Percentiles rank a stretch among this genome's conserved stretches.
These are phyloP conservation scores for Danio aesculapii DNA, from an alignment of 2,797 vertebrate species.

Conservation along the genomic window DNA sequence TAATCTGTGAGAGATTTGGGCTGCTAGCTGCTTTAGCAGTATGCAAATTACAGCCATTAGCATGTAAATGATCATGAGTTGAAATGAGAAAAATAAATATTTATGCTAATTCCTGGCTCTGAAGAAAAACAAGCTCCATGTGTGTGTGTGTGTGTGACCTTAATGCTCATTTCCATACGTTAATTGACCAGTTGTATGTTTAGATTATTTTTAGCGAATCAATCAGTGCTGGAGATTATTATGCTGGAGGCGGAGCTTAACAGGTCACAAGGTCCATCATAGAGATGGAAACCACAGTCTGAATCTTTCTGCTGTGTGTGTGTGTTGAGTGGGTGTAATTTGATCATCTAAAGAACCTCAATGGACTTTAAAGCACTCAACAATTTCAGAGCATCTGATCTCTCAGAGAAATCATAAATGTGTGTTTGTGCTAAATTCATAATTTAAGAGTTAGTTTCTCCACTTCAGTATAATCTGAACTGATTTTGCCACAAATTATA, in stretches of 20 bases:
- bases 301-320: constrained; percentile 42
- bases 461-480: not conserved
- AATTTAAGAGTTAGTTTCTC: not conserved
- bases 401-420: constrained; percentile 40
- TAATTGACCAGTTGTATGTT: constrained; percentile 74
- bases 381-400: constrained; percentile 76
- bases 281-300: not conserved
- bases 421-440: not conserved
- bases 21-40: constrained; percentile 86
- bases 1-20: not conserved
- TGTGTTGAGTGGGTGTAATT: constrained; percentile 86
- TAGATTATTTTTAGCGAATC: constrained; percentile 66
- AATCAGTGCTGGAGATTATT: constrained; percentile 56
- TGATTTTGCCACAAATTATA: not conserved
- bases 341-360: constrained; percentile 83
- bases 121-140: constrained; percentile 39
- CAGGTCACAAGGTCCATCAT: not conserved
- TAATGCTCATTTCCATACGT: constrained; percentile 78
- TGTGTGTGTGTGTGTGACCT: constrained; percentile 63
- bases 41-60: constrained; percentile 93
- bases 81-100: constrained; percentile 85
- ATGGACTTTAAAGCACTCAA: constrained; percentile 79
- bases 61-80: constrained; percentile 88
- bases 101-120: constrained; percentile 77
- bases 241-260: constrained; percentile 6